Conservation (phyloP, 2,888 invertebrate genomes). For the Muschampia plurimacula region DNA sequence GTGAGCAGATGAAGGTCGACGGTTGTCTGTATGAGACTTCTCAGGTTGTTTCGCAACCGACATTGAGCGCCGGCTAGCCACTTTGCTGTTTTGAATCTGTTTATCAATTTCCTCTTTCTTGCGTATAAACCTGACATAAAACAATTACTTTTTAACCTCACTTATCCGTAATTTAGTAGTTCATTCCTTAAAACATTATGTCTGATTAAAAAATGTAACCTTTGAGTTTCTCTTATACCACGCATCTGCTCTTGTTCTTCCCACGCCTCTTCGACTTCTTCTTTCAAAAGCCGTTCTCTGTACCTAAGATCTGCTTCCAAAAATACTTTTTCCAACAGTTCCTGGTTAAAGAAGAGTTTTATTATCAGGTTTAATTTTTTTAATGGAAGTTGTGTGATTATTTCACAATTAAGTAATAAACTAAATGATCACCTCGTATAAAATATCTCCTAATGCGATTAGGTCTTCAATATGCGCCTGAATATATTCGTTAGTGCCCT, state of each 20-base stretch:
- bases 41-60: neutral
- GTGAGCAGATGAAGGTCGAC: conserved; percentile 19
- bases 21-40: conserved; percentile 17
- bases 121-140: conserved; percentile 60
- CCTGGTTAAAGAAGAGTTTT: conserved; percentile 48
- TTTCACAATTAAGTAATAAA: neutral
- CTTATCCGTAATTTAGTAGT: too few species aligned
- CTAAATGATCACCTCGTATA: conserved; percentile 59
- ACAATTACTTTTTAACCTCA: neutral
- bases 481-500: conserved; percentile 63
- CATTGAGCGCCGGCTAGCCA: neutral
- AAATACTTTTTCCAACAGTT: conserved; percentile 59
- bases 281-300: conserved; percentile 42
- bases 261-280: conserved; percentile 47
- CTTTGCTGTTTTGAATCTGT: conserved; percentile 52
- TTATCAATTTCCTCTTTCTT: conserved; percentile 68
- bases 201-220: conserved; percentile 46
- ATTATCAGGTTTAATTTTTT: neutral
- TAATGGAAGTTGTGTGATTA: neutral
- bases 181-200: neutral
- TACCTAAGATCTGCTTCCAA: conserved; percentile 24
- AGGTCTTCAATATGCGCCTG: conserved; percentile 70
- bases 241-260: conserved; percentile 50
- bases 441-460: conserved; percentile 55
- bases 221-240: conserved; percentile 59